Evolutionary conservation across 1,140 invertebrate genomes (phyloP), one percentile per base, ranked within the genome.

Genomic region (Orchesella cincta): DNA sequence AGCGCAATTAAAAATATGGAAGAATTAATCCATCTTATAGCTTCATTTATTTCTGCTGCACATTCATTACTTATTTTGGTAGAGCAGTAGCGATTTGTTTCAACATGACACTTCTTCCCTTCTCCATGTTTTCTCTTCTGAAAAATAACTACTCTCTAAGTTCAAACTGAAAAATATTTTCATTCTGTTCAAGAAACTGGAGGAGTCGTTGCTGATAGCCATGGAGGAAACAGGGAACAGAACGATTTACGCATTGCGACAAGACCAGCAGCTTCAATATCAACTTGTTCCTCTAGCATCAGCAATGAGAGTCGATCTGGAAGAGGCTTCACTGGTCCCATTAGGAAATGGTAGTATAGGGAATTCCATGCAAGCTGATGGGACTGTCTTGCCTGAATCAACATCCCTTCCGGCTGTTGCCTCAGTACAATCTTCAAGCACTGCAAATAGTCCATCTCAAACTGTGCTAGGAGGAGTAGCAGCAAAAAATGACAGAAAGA

Each of bases 201-300:
- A 81, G 54, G 80, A 81, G 57, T 79, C 71, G 33, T 74, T 81
- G 76, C 76, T 81, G 80, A 79, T 52, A 71, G 78, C 73, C 1
- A 67, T 81, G 64, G 78, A 64, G 33, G 76, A 76, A 57, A 73
- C 54, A 34, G 77, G 54, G 67, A 81, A 81, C 62, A 64, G 75
- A 33, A 81, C 80, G 57, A 77, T 81, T 81, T 78, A 81, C 80
- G 80, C 80, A 81, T 77, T 81, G 78, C 77, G 80, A 81, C 80
- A 81, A 52, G 78, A 77, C 39, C 73, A 71, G 70, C 46, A 46
- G 46, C 76, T 77, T 23, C 62, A 67, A 67, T 67, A 67, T 67
- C 62, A 67, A 31, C 62, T 67, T 16, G 8, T 67, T 67, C 62
- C 62, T 3, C n/a, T 33, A 67, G 62, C 62, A 67, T 67, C 62